phyloP scores from a whole-genome alignment of 2,113 vertebrate genomes.

The Syngnathoides biaculeatus region DNA sequence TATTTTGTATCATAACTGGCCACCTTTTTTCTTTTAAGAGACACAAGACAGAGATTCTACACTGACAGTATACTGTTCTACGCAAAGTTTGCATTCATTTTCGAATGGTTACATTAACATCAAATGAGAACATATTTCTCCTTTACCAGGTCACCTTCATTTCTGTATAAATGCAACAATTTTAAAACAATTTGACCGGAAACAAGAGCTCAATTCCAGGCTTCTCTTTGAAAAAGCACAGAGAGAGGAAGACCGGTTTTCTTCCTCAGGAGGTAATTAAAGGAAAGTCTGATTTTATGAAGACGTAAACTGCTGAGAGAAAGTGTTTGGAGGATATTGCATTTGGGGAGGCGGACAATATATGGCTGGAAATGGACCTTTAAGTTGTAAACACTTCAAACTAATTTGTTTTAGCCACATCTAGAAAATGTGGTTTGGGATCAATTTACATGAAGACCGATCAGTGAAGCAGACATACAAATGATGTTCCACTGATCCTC shows the following conservation, averaged over 20 bases:
- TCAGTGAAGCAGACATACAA: neutral
- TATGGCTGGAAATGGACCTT: neutral
- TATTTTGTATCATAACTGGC: neutral
- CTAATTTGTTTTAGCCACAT: neutral
- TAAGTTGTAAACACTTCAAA: neutral
- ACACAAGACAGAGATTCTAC: neutral
- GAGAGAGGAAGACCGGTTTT: neutral
- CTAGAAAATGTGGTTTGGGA: neutral
- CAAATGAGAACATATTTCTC: neutral
- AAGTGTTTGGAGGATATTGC: neutral
- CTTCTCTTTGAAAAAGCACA: neutral
- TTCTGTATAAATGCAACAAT: neutral
- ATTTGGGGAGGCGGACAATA: neutral
- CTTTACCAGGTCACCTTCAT: neutral
- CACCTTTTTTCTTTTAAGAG: neutral
- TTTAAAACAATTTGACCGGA: neutral
- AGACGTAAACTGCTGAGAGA: neutral
- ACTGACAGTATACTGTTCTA: neutral
- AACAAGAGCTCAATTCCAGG: neutral
- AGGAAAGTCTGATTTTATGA: conserved; percentile 1
- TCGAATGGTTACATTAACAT: neutral
- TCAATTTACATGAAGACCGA: neutral
- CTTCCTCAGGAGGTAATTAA: neutral
- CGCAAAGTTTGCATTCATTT: neutral
- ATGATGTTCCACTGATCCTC: neutral